These are phyloP conservation scores for Phymastichus coffea DNA, from an alignment of 1,140 invertebrate species.

Conservation along the genomic window DNA sequence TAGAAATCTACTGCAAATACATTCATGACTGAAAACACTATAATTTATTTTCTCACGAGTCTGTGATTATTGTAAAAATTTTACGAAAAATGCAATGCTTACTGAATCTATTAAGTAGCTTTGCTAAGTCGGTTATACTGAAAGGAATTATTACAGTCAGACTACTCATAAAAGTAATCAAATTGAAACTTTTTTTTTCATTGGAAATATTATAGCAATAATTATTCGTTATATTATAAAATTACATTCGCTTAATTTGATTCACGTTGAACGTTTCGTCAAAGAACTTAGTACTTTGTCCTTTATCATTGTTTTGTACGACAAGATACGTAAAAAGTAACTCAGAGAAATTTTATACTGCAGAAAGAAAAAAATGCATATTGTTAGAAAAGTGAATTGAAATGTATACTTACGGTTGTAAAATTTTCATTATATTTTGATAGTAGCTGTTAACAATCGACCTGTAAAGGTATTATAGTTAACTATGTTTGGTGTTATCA, in stretches of 20 bases:
- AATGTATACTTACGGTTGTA: too few species aligned
- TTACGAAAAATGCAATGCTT: too few species aligned
- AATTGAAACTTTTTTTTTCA: too few species aligned
- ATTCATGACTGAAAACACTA: background rate
- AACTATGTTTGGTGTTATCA: too few species aligned
- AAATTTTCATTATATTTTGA: too few species aligned
- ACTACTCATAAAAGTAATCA: too few species aligned
- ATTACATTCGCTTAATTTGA: background rate
- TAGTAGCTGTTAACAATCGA: too few species aligned
- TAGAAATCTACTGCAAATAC: too few species aligned
- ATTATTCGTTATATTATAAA: background rate
- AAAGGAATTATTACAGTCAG: background rate
- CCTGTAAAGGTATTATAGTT: too few species aligned
- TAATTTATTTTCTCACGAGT: background rate
- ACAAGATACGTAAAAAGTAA: constrained; percentile 7
- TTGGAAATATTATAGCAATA: too few species aligned
- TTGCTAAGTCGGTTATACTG: background rate
- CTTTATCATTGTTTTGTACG: background rate
- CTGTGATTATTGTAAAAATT: too few species aligned
- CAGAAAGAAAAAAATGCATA: background rate
- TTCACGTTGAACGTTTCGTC: background rate
- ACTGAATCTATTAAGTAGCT: constrained; percentile 1
- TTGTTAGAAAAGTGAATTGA: too few species aligned
- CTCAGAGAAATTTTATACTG: background rate
- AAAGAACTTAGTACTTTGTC: background rate